Evolutionary conservation across 2,113 vertebrate genomes (phyloP).

Genomic region (Rhipidura dahli): DNA sequence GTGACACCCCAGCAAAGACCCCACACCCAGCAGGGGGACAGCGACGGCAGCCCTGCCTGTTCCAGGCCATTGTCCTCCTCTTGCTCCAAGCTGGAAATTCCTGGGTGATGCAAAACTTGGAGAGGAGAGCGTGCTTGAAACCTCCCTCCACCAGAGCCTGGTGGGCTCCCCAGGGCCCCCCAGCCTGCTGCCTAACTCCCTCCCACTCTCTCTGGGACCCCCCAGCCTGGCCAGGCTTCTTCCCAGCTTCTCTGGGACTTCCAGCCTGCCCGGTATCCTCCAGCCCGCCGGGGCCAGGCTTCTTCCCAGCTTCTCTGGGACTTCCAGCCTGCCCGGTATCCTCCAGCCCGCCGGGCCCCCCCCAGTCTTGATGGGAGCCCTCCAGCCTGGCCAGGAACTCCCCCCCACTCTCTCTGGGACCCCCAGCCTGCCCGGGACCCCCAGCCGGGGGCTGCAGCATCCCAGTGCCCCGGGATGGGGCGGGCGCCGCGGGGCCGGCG

Average conservation of each 20-base stretch:
- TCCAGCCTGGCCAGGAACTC: background rate
- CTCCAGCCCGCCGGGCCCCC: background rate
- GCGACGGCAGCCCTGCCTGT: background rate
- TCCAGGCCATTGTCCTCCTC: accelerated
- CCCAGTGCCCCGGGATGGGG: background rate
- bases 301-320: too few relatives aligned
- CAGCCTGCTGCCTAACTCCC: too few relatives aligned
- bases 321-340: too few relatives aligned
- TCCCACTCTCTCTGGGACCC: too few relatives aligned
- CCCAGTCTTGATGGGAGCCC: background rate
- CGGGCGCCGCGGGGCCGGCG: background rate
- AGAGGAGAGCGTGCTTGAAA: too few relatives aligned
- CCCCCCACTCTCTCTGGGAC: background rate
- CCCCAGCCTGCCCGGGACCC: background rate
- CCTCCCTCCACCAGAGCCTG: background rate
- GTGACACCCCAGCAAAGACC: background rate
- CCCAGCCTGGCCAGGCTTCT: background rate
- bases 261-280: too few relatives aligned
- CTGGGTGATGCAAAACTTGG: background rate
- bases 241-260: too few relatives aligned
- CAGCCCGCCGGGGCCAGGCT: too few relatives aligned
- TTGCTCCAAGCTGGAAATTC: background rate
- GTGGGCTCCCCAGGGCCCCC: too few relatives aligned
- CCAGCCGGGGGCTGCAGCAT: background rate
- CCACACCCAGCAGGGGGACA: too few relatives aligned